These are phyloP conservation scores for Eumacrocentrus americanus DNA, from an alignment of 2,888 invertebrate species.

Conservation along the genomic window DNA sequence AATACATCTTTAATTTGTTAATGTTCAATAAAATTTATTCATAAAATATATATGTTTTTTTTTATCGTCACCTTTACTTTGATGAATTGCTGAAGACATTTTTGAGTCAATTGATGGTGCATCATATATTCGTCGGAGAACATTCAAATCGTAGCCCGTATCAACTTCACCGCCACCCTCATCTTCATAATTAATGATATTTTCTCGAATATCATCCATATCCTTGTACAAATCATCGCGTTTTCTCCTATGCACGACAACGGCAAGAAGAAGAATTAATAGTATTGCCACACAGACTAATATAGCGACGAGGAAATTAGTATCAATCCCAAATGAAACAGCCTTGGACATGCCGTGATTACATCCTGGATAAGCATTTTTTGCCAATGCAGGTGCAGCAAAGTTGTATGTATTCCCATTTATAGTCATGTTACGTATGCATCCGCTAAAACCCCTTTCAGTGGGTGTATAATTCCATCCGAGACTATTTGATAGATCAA, in stretches of 20 bases:
- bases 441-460: conserved; percentile 80
- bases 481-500: conserved; percentile 67
- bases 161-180: conserved; percentile 99
- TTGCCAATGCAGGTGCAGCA: conserved; percentile 76
- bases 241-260: conserved; percentile 86
- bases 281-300: conserved; percentile 85
- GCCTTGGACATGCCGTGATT: conserved; percentile 76
- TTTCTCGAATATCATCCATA: conserved; percentile 95
- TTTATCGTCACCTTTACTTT: conserved; percentile 64
- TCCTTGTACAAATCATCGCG: conserved; percentile 89
- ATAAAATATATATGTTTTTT: no score
- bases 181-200: conserved; percentile 96
- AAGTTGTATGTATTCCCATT: conserved; percentile 87
- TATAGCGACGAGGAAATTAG: conserved; percentile 88
- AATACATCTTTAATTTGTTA: no score
- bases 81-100: conserved; percentile 56
- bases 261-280: conserved; percentile 83
- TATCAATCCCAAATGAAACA: conserved; percentile 82
- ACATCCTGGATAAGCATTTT: conserved; percentile 77
- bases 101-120: conserved; percentile 66
- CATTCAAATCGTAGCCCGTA: conserved; percentile 87
- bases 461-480: conserved; percentile 77
- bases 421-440: conserved; percentile 89
- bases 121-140: conserved; percentile 73
- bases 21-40: no score